Evolutionary conservation across 2,888 invertebrate species (phyloP), one percentile per base, ranked within the genome.

Genomic region (Clanis bilineata): DNA sequence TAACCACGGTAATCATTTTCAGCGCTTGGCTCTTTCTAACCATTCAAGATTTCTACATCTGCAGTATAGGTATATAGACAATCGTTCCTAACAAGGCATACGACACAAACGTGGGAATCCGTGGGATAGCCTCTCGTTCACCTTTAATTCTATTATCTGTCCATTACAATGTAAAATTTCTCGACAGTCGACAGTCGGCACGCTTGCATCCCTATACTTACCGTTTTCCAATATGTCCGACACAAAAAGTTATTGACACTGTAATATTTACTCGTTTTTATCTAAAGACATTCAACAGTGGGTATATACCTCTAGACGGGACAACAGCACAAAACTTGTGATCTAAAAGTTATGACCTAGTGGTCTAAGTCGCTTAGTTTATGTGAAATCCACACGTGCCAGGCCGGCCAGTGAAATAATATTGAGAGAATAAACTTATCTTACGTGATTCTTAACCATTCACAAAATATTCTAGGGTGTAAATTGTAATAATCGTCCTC

Each of bases 101-200:
- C 39, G 51, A 39, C 47, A 51, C 18, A 25, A 10, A 39, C n/a
- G 39, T 47, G 55, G 39, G 36, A 58, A 32, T 39, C 25, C 82
- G 85, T 84, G 85, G 79, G 85, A 84, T 67, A 62, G 63, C 67
- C 69, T 71, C 71, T 67, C 44, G 41, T 59, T 61, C 58, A 67
- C 67, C 74, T 71, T 78, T 83, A 80, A 85, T 85, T 85, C 83
- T 80, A 85, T 85, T 85, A 83, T 85, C 77, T 65, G 64, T 61
- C 57, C 57, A 61, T 64, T 61, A 66, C 75, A 70, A 65, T 67
- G 56, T 71, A 74, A 71, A 74, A 73, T 82, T 82, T 79, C 79
- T 74, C 74, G 36, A 12, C 36, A 32, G 32, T 74, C 74, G 36
- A 12, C 36, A 32, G 32, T 7, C 32, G 69, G 43, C 71, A 63